Base-by-base conservation (phyloP, 1,140 invertebrate genomes). In the Magallana angulata region DNA sequence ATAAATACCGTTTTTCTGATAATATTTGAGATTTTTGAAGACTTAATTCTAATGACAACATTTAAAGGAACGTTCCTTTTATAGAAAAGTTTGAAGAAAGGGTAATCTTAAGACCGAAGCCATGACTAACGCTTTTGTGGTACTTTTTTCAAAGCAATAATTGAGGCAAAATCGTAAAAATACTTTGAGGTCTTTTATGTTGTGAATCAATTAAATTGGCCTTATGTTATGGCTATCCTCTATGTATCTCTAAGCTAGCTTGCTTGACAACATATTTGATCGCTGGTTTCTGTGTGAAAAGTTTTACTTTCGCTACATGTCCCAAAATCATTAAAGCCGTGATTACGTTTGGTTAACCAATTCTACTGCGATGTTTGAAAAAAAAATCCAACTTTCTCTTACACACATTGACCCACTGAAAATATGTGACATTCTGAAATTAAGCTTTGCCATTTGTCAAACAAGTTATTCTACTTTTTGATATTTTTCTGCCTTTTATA, bases 301-400 rank as follows among this genome's bases (percentile, higher is more conserved):
- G 18, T 76, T 76, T 76, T 76, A 76, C 24, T 76, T 76, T 76
- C 24, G 24, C 68, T 76, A 30, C 68, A 76, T 76, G 68, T 30
- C 68, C 68, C 68, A 7, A 76, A 76, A 76, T 76, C 68, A 76
- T 76, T 76, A 76, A 76, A 76, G 24, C 68, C 36, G 18, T 24
- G 18, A 76, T 76, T 76, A 76, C 12, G 68, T 76, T 76, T 76
- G 68, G 68, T 76, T 76, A 76, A 76, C 68, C 68, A 76, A 24
- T 30, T 76, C 24, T 76, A 30, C 14, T 76, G 68, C 24, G 36
- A 11, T 76, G 11, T 76, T 36, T 76, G 24, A 6, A 12, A 12
- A 62, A 62, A 62, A 62, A 62, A n/a, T 16, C 14, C 0, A 71
- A 18, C 68, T 76, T 76, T 76, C 14, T 30, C 68, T 30, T 76